Evolutionary conservation across 1,140 invertebrate genomes (phyloP).

Genomic region (Leptinotarsa lineolata): DNA sequence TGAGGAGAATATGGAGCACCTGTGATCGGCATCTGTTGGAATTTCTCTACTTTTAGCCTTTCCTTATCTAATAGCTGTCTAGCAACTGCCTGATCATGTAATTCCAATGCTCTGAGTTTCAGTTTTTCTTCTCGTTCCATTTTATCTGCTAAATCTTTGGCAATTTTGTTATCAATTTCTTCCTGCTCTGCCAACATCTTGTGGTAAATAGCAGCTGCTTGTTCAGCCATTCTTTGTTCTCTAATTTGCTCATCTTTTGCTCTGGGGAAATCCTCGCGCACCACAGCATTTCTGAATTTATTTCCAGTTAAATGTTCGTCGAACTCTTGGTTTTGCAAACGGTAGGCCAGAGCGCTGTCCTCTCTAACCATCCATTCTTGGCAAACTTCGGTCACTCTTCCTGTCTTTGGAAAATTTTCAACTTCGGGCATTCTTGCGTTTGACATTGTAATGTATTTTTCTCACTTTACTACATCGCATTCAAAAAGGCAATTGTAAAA

Average conservation of each 20-base stretch:
- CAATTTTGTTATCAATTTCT: constrained; percentile 70
- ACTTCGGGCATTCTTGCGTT: constrained; percentile 40
- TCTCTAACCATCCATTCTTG: constrained; percentile 89
- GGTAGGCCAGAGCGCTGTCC: constrained; percentile 87
- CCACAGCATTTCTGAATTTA: constrained; percentile 82
- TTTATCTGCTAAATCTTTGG: constrained; percentile 67
- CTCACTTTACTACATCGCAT: background rate
- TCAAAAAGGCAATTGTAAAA: background rate
- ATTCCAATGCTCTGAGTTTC: constrained; percentile 60
- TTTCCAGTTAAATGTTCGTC: constrained; percentile 83
- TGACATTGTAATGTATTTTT: constrained; percentile 35
- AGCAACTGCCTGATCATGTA: constrained; percentile 59
- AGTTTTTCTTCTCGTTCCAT: constrained; percentile 66
- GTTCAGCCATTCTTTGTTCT: constrained; percentile 70
- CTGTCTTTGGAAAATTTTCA: constrained; percentile 45
- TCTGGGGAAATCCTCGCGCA: constrained; percentile 85
- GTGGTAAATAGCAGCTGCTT: constrained; percentile 65
- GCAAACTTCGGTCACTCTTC: constrained; percentile 62
- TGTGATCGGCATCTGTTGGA: constrained; percentile 29
- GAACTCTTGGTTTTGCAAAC: constrained; percentile 90
- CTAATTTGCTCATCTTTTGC: constrained; percentile 81
- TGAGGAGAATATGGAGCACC: constrained; percentile 30
- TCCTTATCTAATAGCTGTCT: constrained; percentile 56
- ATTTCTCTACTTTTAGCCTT: constrained; percentile 38
- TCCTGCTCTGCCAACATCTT: constrained; percentile 69